Evolutionary conservation across 1,140 invertebrate genomes (phyloP), one percentile per base, ranked within the genome.

Genomic region (Asobara japonica): DNA sequence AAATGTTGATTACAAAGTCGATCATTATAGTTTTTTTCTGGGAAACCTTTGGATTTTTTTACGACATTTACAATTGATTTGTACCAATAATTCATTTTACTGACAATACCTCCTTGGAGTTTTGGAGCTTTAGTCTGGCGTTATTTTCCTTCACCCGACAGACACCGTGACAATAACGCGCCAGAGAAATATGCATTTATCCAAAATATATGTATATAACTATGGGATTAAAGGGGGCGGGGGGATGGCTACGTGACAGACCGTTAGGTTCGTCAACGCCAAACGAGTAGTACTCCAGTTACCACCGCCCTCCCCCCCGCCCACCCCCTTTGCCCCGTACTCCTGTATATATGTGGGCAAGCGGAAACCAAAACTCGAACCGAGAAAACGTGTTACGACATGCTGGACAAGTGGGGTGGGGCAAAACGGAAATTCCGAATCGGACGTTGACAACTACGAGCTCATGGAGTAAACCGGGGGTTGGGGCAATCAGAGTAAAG

Each of bases 351-450:
- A 56, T 56, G 22, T 56, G 51, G 51, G 20, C 51, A 56, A 56
- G 18, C 51, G 22, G 51, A 56, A 56, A 56, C 51, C 51, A 56
- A 27, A 56, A 56, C 51, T 56, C 51, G 51, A 56, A 56, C 51
- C 51, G 51, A 56, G 51, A 56, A 56, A 56, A 56, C 51, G 51
- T 56, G 51, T 56, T 56, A 27, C 51, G 51, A 56, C 51, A 56
- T 56, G 2, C 22, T 27, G 51, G 51, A 56, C 51, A 56, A 25
- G 10, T 16, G 13, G 41, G 41, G 18, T 18, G 13, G 41, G 41
- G 18, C 18, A 18, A 56, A 56, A 56, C 51, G 51, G 51, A 56
- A 56, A 56, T 56, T 25, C 18, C 2, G 22, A 56, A 56, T 56
- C 51, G 7, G 51, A 56, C 51, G 22, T 10, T 56, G 20, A 56